A percentile compares a stretch with the other conserved stretches of the same genome.
phyloP scores from a whole-genome alignment of 2,797 vertebrate genomes.

The Arrhamphus sclerolepis region DNA sequence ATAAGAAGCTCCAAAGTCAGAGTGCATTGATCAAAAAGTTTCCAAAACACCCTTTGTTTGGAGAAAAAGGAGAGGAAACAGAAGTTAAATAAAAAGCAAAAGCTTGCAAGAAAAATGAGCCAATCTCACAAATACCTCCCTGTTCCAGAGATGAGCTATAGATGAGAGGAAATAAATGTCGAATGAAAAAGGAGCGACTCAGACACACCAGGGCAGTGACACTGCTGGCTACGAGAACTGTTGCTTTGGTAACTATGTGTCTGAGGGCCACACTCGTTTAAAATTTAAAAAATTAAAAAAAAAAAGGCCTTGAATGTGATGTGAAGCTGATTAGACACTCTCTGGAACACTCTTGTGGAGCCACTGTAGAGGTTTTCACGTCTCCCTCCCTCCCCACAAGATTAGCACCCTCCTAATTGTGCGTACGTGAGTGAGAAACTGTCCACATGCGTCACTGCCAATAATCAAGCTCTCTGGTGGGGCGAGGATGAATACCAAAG shows the following conservation, averaged over 20 bases:
- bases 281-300: conserved; percentile 1
- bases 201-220: conserved; percentile 27
- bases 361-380: conserved; percentile 27
- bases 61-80: too few relatives aligned
- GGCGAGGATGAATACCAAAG: conserved; percentile 56
- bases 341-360: conserved; percentile 15
- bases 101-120: background rate
- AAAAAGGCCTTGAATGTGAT: conserved; percentile 7
- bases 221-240: conserved; percentile 10
- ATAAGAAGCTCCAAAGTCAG: too few relatives aligned
- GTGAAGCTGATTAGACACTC: conserved; percentile 11
- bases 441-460: conserved; percentile 61
- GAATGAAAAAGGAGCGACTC: conserved; percentile 52
- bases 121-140: conserved; percentile 2
- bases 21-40: too few relatives aligned
- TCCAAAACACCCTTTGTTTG: too few relatives aligned
- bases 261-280: conserved; percentile 4
- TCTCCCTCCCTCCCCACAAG: conserved; percentile 23
- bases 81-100: too few relatives aligned
- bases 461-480: conserved; percentile 47
- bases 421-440: conserved; percentile 62
- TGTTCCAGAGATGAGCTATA: conserved; percentile 2
- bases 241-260: conserved; percentile 16
- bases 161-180: conserved; percentile 36
- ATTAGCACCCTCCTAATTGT: conserved; percentile 58